These are phyloP conservation scores for Andrena praecox DNA, from an alignment of 2,888 invertebrate genomes.

Conservation along the genomic window DNA sequence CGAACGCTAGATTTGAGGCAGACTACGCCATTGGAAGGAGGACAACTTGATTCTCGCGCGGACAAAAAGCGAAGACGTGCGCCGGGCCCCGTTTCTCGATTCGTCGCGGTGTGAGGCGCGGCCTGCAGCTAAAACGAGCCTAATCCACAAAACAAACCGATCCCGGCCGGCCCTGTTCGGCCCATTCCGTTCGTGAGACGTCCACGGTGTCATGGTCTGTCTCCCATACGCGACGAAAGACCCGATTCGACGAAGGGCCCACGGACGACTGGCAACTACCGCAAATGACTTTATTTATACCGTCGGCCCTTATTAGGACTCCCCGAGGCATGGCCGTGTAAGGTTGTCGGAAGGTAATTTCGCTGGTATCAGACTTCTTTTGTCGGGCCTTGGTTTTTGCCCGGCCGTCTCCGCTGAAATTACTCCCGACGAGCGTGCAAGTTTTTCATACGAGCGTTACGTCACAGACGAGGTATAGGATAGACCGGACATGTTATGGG, in stretches of 20 bases:
- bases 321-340: constrained; percentile 46
- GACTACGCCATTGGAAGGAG: constrained; percentile 46
- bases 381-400: constrained; percentile 47
- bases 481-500: no score
- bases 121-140: constrained; percentile 66
- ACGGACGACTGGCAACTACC: constrained; percentile 51
- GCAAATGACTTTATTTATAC: constrained; percentile 72
- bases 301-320: constrained; percentile 63
- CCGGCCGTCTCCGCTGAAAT: constrained; percentile 45
- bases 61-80: constrained; percentile 68
- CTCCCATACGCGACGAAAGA: constrained; percentile 63
- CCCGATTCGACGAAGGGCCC: constrained; percentile 63
- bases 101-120: constrained; percentile 67
- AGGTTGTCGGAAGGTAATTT: constrained; percentile 59
- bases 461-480: constrained; percentile 1
- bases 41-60: constrained; percentile 63
- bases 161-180: constrained; percentile 13
- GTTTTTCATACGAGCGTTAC: constrained; percentile 51
- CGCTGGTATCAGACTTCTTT: constrained; percentile 46
- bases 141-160: constrained; percentile 72
- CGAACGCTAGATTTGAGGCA: background rate
- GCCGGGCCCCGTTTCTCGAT: constrained; percentile 65
- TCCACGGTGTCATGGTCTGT: constrained; percentile 1
- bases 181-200: constrained; percentile 15
- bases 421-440: constrained; percentile 49